Base-by-base conservation (phyloP, 2,888 invertebrate genomes). In the Pycnomerus fuliginosus region DNA sequence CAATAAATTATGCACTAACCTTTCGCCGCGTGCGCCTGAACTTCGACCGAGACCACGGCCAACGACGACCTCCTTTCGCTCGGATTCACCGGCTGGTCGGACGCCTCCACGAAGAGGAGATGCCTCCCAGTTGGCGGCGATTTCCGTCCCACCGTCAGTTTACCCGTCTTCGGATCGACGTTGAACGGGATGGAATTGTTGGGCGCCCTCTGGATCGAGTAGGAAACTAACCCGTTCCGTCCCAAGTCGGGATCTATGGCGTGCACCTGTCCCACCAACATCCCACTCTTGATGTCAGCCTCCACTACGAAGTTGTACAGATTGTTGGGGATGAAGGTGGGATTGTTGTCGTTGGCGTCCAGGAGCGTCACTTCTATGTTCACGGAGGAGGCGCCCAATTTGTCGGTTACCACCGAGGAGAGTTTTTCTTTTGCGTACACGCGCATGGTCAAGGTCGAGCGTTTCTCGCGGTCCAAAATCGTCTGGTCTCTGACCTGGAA, bases 291-390 rank as follows among this genome's bases (percentile, higher is more conserved):
- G 0, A 83, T 80, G 43, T 86, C 83, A 0, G 82, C 81, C 39
- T 81, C 81, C 0, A 72, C 65, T 0, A 88, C 79, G 60, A 92
- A 88, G 61, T 89, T 87, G 59, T 91, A 92, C 3, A 91, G 74
- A 68, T 91, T 91, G 40, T 83, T 86, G 2, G 90, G 87, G 14
- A 88, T 79, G 62, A 93, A 94, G 15, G 83, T 82, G 0, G 95
- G 94, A 57, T 88, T 89, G 60, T 94, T 93, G 65, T 95, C 94
- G 65, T 95, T 95, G 10, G 93, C 89, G 65, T 95, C 94, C 0
- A 89, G 74, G 15, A 94, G 70, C 0, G 87, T 85, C 1, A 94
- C 86, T 72, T 90, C 89, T 0, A 92, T 87, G 24, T 80, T 80
- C 0, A 90, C 90, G 14, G 76, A 76, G 28, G 79, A 79, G 10